phyloP scores from a whole-genome alignment of 2,113 vertebrate species.

The Craseonycteris thonglongyai region DNA sequence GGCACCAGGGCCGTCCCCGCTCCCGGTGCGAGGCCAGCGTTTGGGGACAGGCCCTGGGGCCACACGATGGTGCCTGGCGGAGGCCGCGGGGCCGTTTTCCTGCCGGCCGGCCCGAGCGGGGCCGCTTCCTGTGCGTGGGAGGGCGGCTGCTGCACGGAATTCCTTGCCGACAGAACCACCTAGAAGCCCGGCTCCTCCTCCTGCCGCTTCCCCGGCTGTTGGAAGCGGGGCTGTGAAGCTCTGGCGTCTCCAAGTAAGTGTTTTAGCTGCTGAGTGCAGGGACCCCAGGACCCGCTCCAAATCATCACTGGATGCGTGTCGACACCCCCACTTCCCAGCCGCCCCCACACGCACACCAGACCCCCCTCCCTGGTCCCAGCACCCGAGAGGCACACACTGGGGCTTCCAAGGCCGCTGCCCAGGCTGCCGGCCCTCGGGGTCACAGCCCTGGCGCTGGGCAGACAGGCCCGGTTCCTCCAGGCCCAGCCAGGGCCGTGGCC shows the following conservation, averaged over 20 bases:
- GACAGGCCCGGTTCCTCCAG: neutral
- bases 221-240: neutral
- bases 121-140: neutral
- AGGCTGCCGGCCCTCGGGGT: neutral
- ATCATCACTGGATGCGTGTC: neutral
- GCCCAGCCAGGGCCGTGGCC: neutral
- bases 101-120: neutral
- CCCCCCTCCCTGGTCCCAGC: neutral
- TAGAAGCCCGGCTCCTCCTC: neutral
- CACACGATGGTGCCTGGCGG: fast-evolving
- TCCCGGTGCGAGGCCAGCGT: neutral
- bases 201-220: neutral
- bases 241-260: neutral
- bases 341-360: neutral
- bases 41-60: neutral
- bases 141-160: neutral
- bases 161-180: neutral
- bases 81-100: neutral
- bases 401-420: neutral
- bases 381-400: no score
- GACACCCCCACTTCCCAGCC: no score
- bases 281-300: neutral
- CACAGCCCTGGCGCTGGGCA: neutral
- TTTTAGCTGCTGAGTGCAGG: neutral
- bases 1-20: no score